Evolutionary conservation across 2,113 vertebrate genomes (phyloP).

Genomic region (Etheostoma spectabile): DNA sequence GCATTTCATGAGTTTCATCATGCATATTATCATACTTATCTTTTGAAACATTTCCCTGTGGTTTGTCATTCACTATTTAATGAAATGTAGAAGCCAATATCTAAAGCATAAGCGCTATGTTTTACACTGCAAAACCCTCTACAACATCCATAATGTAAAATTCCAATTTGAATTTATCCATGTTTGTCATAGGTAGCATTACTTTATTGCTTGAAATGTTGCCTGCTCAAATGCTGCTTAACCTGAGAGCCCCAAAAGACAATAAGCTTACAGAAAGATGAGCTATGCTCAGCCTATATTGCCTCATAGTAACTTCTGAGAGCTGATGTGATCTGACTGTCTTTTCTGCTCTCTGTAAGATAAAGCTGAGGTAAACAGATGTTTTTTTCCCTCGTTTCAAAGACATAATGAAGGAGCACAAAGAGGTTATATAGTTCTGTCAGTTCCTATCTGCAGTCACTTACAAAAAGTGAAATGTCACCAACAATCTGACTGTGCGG

Average conservation of each 20-base stretch:
- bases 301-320: constrained; percentile 32
- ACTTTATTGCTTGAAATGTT: constrained; percentile 37
- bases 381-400: constrained; percentile 50
- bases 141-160: constrained; percentile 4
- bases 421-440: constrained; percentile 32
- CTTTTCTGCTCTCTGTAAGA: constrained; percentile 38
- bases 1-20: background rate
- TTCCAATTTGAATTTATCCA: constrained; percentile 17
- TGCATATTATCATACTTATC: constrained; percentile 1
- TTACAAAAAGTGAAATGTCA: constrained; percentile 56
- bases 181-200: constrained; percentile 11
- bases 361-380: constrained; percentile 56
- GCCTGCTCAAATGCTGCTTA: constrained; percentile 1
- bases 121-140: background rate
- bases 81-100: constrained; percentile 11
- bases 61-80: background rate
- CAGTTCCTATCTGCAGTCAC: constrained; percentile 39
- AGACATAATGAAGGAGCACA: constrained; percentile 63
- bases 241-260: constrained; percentile 23
- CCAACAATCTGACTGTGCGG: constrained; percentile 33
- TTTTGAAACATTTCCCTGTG: background rate
- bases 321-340: constrained; percentile 53
- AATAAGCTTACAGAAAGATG: constrained; percentile 28
- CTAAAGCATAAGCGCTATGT: background rate
- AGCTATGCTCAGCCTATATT: constrained; percentile 28